phyloP scores from a whole-genome alignment of 2,888 invertebrate species.

The Glyphotaelius pellucidus region DNA sequence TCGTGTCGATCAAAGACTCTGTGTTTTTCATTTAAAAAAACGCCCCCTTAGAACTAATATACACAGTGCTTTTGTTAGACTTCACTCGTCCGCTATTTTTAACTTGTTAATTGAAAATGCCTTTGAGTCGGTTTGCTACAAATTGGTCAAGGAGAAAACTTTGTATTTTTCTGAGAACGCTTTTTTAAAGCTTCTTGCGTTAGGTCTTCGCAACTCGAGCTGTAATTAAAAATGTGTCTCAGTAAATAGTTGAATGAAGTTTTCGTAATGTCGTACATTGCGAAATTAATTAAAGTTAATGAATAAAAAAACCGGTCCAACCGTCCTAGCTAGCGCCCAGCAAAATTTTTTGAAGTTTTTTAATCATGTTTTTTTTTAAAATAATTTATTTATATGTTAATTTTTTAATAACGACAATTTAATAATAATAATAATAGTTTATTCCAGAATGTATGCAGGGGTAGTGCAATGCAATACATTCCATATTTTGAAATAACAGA shows the following conservation, averaged over 20 bases:
- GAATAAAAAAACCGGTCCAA: neutral
- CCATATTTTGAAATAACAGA: too few relatives aligned
- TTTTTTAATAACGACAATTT: too few relatives aligned
- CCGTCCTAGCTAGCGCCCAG: neutral
- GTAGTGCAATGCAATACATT: too few relatives aligned
- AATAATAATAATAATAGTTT: too few relatives aligned
- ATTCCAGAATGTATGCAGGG: too few relatives aligned
- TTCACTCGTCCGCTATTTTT: slow-evolving; percentile 34
- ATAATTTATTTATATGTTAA: too few relatives aligned
- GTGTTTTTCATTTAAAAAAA: slow-evolving; percentile 27
- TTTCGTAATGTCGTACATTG: neutral
- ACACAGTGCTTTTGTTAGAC: slow-evolving; percentile 37
- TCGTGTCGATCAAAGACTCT: neutral
- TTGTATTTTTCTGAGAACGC: neutral
- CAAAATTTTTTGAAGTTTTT: neutral
- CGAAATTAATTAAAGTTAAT: neutral
- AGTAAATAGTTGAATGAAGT: neutral
- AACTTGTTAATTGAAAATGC: slow-evolving; percentile 43
- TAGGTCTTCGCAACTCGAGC: neutral
- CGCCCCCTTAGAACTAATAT: neutral
- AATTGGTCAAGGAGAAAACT: slow-evolving; percentile 2
- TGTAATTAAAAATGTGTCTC: neutral
- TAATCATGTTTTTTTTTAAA: neutral
- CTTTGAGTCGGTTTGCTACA: neutral
- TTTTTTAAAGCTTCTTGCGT: neutral